Evolutionary conservation across 2,888 invertebrate genomes (phyloP).

Genomic region (Hylaea fasciaria): DNA sequence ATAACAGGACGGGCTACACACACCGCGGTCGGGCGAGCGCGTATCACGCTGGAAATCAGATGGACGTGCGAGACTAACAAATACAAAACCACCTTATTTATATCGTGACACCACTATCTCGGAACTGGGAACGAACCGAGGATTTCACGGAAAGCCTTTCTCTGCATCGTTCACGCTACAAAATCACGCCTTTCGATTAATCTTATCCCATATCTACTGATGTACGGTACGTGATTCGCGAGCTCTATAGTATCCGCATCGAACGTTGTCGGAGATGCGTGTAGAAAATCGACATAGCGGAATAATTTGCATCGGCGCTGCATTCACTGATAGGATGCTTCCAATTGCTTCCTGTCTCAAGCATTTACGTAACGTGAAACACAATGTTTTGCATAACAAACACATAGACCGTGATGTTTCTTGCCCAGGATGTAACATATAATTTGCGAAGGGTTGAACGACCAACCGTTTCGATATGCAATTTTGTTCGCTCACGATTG

Average conservation of each 20-base stretch:
- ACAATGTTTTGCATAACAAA: conserved; percentile 52
- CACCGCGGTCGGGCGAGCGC: conserved; percentile 40
- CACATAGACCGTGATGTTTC: conserved; percentile 41
- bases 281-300: conserved; percentile 60
- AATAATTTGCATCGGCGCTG: conserved; percentile 62
- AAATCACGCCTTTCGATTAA: conserved; percentile 58
- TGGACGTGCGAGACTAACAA: conserved; percentile 57
- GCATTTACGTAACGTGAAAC: conserved; percentile 55
- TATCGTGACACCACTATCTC: conserved; percentile 63
- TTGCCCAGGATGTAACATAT: conserved; percentile 37
- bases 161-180: conserved; percentile 54
- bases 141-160: conserved; percentile 61
- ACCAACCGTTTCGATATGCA: conserved; percentile 36
- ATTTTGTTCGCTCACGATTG: conserved; percentile 41
- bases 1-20: conserved; percentile 43
- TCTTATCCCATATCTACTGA: conserved; percentile 58
- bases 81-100: conserved; percentile 43
- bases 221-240: conserved; percentile 46
- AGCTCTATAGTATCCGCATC: conserved; percentile 45
- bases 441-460: conserved; percentile 45
- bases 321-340: conserved; percentile 59
- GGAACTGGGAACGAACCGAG: conserved; percentile 61
- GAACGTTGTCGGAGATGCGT: conserved; percentile 48
- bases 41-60: conserved; percentile 58
- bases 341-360: conserved; percentile 62